Evolutionary conservation across 2,113 vertebrate genomes (phyloP), one percentile per base, ranked within the genome.

Genomic region (Pseudonaja textilis): DNA sequence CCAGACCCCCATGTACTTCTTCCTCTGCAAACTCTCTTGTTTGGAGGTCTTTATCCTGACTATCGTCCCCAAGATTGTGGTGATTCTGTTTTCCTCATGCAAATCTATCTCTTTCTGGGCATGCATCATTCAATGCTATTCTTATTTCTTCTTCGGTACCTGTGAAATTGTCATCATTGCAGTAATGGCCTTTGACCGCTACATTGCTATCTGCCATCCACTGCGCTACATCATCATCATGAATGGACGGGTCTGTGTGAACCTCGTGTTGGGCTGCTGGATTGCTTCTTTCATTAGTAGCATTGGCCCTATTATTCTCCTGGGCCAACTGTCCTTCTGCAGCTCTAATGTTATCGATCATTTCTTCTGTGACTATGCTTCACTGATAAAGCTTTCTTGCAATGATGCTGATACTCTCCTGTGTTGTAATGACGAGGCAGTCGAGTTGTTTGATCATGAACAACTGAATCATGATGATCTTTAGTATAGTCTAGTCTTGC

Each of bases 1-100:
- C 10, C 96, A 96, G 47, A 95, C 89, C 0, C 94, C 94, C 0
- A 95, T 96, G 95, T 96, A 96, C 85, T 96, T 90, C 87, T 96
- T 96, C 39, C 94, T 96, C 39, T 93, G 92, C 55, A 96, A 96
- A 45, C 93, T 96, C 23, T 86, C 93, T 5, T 45, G 4, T 5
- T 14, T 96, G 92, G 95, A 97, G 74, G 95, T 95, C 34, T 34
- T 2, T 25, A 94, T 95, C 7, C 88, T 94, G 5, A 89, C 87
- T 0, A 92, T 96, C 45, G 94, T 93, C 11, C 96, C 95, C 23
- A 95, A 89, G 57, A 94, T 94, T 29, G 86, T 96, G 59, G 50
- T 91, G 59, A 93, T 92, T 45, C 89, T 96, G 10, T 94, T 45
- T 95, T 92, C 39, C 52, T 89, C n/a, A 89, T 5, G 4, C 22